A percentile compares a stretch with the other conserved stretches of the same genome.
phyloP scores from a whole-genome alignment of 2,113 vertebrate species.

The Phaethon lepturus region DNA sequence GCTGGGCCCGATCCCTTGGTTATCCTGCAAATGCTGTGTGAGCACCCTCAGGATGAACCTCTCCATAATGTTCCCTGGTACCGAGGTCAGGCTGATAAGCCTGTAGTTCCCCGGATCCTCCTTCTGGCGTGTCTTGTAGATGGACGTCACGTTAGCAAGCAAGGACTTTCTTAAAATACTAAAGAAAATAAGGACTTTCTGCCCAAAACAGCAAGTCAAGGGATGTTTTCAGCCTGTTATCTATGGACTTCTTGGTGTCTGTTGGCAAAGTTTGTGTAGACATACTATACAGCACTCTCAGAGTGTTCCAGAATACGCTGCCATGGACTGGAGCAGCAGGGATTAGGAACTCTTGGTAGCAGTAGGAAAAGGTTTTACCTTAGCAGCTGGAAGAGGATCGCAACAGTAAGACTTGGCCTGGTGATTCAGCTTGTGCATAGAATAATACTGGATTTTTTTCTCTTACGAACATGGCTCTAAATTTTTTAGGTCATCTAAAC shows the following conservation, averaged over 20 bases:
- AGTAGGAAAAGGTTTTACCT: background rate
- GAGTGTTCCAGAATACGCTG: background rate
- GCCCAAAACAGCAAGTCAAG: background rate
- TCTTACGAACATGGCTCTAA: accelerated
- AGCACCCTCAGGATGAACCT: no score
- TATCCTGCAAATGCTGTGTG: no score
- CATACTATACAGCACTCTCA: background rate
- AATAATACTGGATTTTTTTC: background rate
- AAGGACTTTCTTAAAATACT: no score
- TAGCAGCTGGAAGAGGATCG: background rate
- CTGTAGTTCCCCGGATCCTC: no score
- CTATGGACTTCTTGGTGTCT: background rate
- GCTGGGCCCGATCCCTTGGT: no score
- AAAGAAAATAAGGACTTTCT: background rate
- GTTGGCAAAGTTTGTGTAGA: background rate
- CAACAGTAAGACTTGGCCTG: background rate
- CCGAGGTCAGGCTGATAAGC: no score
- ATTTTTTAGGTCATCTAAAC: background rate
- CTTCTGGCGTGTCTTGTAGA: no score
- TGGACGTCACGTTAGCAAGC: no score
- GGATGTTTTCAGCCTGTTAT: background rate
- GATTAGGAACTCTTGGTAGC: background rate
- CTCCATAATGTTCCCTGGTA: no score
- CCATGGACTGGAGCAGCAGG: accelerated
- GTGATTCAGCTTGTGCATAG: background rate